Evolutionary conservation across 92 coral and sea anemone species (phyloP), one percentile per base, ranked within the genome.

Genomic region (Micromussa lordhowensis): DNA sequence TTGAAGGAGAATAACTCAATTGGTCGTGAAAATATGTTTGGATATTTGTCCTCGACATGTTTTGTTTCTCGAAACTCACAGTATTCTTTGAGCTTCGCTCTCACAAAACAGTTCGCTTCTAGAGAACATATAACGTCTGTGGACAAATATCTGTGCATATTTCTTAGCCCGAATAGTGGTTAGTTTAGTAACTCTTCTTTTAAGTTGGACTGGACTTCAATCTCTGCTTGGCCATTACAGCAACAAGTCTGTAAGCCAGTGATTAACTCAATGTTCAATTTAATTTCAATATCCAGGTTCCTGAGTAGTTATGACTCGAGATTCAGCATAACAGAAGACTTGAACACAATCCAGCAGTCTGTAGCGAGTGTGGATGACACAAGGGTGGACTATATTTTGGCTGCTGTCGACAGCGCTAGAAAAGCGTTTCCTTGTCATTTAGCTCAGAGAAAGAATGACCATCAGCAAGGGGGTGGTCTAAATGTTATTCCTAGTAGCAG

Each of bases 361-460:
- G 75, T 79, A 72, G 91, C 91, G 28, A 72, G 93, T 31, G 93
- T 94, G 73, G 99, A 97, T 90, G 96, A 92, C 19, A 94, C 98
- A 22, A 78, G 98, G 38, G 80, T 96, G 40, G 95, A 93, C 82
- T 97, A 94, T 81, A 93, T 97, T 38, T 26, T 94, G 75, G 93
- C 95, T 69, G 99, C 99, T 14, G 95, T 95, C 9, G 88, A 92
- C 61, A 91, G 95, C 86, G 95, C 98, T n/a, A 76, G 76, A 30
- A 81, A 74, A 31, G 90, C 92, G 9, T 91, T 85, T 78, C 96
- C 98, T 49, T 81, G 85, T 71, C 88, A 76, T 16, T 21, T 88
- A 72, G 73, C 57, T 40, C 71, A 79, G 68, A 77, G 68, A 74
- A 78, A 74, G 32, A 68, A 44, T 44, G 55, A 0, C 21, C 49